A percentile compares a stretch with the other conserved stretches of the same genome.
Evolutionary conservation across 2,797 vertebrate genomes (phyloP).

Genomic region (Corythornis leucogaster): DNA sequence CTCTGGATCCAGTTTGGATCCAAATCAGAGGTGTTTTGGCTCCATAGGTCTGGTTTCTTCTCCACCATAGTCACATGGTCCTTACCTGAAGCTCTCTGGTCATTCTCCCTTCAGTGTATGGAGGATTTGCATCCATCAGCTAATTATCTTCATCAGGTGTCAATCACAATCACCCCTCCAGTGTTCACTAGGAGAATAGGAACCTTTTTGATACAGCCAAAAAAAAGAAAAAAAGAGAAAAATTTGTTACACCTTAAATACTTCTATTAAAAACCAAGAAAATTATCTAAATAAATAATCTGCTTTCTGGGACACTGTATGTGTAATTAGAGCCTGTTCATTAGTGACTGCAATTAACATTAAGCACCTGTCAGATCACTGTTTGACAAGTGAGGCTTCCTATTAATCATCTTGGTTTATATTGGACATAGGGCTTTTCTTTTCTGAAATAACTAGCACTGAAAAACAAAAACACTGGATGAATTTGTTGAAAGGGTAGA

Average conservation of each 20-base stretch:
- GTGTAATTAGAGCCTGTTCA: conserved; percentile 52
- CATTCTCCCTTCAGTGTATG: conserved; percentile 52
- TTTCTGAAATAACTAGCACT: conserved; percentile 47
- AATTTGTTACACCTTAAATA: conserved; percentile 42
- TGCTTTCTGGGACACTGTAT: conserved; percentile 24
- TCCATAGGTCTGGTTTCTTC: background rate
- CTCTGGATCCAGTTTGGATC: background rate
- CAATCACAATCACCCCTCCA: conserved; percentile 29
- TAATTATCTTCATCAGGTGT: conserved; percentile 9
- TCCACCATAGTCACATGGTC: background rate
- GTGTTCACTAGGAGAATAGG: conserved; percentile 38
- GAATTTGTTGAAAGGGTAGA: background rate
- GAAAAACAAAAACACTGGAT: conserved; percentile 36
- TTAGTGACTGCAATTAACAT: conserved; percentile 47
- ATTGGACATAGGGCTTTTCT: background rate
- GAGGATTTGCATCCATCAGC: conserved; percentile 40
- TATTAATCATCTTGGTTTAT: conserved; percentile 14
- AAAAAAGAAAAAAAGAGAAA: background rate
- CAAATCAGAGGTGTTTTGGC: background rate
- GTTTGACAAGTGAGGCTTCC: conserved; percentile 42
- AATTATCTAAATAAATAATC: background rate
- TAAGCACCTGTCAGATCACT: conserved; percentile 4
- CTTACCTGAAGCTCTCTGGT: conserved; percentile 11
- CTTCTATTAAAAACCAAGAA: background rate
- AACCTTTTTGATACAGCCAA: conserved; percentile 53